Percentiles rank a stretch among this genome's conserved stretches.
Conservation (phyloP, 2,113 vertebrate genomes). For the Tretioscincus oriximinensis region DNA sequence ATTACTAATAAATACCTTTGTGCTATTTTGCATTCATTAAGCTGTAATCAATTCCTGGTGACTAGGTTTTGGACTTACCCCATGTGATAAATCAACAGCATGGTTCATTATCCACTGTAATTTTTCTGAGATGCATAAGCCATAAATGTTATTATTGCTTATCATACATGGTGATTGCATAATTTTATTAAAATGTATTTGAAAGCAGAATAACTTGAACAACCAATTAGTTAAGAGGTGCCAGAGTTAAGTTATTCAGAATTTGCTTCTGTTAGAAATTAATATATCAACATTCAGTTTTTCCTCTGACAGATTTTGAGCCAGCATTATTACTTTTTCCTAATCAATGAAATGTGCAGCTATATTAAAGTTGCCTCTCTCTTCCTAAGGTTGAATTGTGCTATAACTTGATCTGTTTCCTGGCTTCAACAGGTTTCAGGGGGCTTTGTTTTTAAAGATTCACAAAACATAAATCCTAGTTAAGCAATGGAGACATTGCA, state of each 20-base stretch:
- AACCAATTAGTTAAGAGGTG: conserved; percentile 44
- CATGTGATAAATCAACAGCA: conserved; percentile 48
- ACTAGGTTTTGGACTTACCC: conserved; percentile 38
- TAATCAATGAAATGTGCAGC: not conserved
- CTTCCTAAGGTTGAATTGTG: not conserved
- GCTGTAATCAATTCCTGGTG: conserved; percentile 33
- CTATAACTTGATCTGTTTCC: not conserved
- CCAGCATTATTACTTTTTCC: not conserved
- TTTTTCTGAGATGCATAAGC: conserved; percentile 47
- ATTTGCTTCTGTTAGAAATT: conserved; percentile 24
- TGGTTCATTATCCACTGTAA: conserved; percentile 56
- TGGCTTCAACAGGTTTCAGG: not conserved
- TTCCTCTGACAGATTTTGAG: not conserved
- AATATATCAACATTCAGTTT: conserved; percentile 18
- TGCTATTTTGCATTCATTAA: conserved; percentile 8
- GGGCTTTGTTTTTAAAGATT: not conserved
- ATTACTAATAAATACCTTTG: conserved; percentile 8
- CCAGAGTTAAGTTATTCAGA: conserved; percentile 36
- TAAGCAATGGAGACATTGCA: not conserved
- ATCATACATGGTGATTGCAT: conserved; percentile 50
- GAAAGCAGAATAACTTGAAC: conserved; percentile 44
- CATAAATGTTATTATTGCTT: conserved; percentile 45
- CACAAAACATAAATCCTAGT: not conserved
- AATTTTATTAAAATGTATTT: conserved; percentile 54
- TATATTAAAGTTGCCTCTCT: not conserved